Percentiles rank a stretch among this genome's conserved stretches.
Evolutionary conservation across 1,140 invertebrate genomes (phyloP).

Genomic region (honey bee (Apis mellifera)): Amel_HAv3.1 CM009945.2:4323001-4323500

Average conservation of each 20-base stretch:
- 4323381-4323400: neutral
- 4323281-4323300: conserved; percentile 47
- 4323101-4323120: conserved; percentile 52
- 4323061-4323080: conserved; percentile 54
- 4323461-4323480: too few species aligned
- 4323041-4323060: conserved; percentile 53
- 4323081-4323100: conserved; percentile 49
- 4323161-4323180: conserved; percentile 57
- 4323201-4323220: neutral
- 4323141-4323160: conserved; percentile 14
- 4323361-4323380: neutral
- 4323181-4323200: conserved; percentile 16
- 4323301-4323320: conserved; percentile 11
- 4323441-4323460: neutral
- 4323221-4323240: conserved; percentile 32
- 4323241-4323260: conserved; percentile 14
- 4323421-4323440: neutral
- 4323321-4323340: neutral
- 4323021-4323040: too few species aligned
- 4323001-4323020: too few species aligned
- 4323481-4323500: too few species aligned
- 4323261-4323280: conserved; percentile 50
- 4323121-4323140: conserved; percentile 49
- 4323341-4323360: neutral
- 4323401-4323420: neutral